Evolutionary conservation across 1,140 invertebrate species (phyloP).

Genomic region (Zophobas morio): DNA sequence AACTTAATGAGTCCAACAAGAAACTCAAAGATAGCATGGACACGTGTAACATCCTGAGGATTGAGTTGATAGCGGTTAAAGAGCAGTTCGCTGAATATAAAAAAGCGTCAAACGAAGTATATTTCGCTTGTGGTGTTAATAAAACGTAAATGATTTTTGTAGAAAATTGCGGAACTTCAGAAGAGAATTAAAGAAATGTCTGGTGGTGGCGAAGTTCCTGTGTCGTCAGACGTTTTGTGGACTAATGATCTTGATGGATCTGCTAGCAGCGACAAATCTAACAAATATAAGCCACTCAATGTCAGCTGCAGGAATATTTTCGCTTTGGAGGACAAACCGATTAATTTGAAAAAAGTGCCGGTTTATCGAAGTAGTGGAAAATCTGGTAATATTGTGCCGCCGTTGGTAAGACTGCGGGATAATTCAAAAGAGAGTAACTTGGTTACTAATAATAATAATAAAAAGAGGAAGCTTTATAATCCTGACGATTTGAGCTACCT

Average conservation of each 20-base stretch:
- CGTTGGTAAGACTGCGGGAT: too few relatives aligned
- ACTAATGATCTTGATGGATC: neutral
- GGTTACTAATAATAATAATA: neutral
- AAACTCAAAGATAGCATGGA: constrained; percentile 44
- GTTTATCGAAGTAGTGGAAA: neutral
- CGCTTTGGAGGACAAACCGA: neutral
- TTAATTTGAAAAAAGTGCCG: constrained; percentile 3
- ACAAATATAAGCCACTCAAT: constrained; percentile 14
- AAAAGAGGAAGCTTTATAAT: constrained; percentile 46
- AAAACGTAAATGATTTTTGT: neutral
- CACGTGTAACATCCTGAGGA: constrained; percentile 44
- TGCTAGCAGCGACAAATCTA: neutral
- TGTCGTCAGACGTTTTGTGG: neutral
- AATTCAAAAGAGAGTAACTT: too few relatives aligned
- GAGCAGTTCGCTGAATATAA: constrained; percentile 23
- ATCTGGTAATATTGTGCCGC: too few relatives aligned
- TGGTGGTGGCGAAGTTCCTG: neutral
- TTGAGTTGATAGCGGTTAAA: constrained; percentile 32
- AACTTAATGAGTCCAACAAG: constrained; percentile 38
- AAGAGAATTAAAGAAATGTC: neutral
- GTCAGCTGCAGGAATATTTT: neutral
- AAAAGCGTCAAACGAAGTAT: constrained; percentile 15
- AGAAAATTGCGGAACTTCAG: constrained; percentile 11
- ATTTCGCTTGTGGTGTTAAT: neutral
- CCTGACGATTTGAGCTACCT: constrained; percentile 42